A percentile compares a stretch with the other conserved stretches of the same genome.
These are phyloP conservation scores for Darevskia nairensis DNA, from an alignment of 2,797 vertebrate genomes.

Conservation along the genomic window DNA sequence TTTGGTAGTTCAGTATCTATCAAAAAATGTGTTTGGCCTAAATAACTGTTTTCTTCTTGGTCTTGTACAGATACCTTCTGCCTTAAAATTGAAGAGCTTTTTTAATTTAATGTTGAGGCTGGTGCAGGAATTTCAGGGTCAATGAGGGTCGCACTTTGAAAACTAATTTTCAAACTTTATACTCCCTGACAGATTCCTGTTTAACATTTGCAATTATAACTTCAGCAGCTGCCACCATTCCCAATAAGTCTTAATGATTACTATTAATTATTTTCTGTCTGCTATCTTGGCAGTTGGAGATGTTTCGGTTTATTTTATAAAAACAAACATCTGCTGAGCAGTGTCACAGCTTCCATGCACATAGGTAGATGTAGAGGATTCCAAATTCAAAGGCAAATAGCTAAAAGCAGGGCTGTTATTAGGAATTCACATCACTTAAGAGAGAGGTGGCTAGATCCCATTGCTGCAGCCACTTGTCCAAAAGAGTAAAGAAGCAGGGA, in stretches of 20 bases:
- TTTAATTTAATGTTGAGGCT: neutral
- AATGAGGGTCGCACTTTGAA: neutral
- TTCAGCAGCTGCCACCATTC: neutral
- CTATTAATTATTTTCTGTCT: neutral
- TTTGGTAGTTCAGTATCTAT: conserved; percentile 44
- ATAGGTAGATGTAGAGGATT: neutral
- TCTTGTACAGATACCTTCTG: conserved; percentile 19
- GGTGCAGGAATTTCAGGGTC: neutral
- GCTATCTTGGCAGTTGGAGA: neutral
- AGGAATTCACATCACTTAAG: neutral
- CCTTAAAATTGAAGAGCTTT: conserved; percentile 16
- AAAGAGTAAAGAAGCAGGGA: neutral
- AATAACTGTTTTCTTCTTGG: conserved; percentile 44
- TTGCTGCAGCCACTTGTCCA: neutral
- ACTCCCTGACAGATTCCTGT: neutral
- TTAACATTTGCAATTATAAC: neutral
- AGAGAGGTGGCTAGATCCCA: neutral
- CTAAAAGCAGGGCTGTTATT: neutral
- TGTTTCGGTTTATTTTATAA: neutral
- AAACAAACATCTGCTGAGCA: neutral
- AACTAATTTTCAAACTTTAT: neutral
- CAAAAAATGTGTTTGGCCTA: conserved; percentile 26
- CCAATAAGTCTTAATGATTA: neutral
- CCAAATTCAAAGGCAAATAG: neutral
- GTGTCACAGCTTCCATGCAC: neutral